Percentiles rank a stretch among this genome's conserved stretches.
These are phyloP conservation scores for Chironex yamaguchii DNA, from an alignment of 30 jellyfish, hydroid and myxozoan genomes.

Conservation along the genomic window DNA sequence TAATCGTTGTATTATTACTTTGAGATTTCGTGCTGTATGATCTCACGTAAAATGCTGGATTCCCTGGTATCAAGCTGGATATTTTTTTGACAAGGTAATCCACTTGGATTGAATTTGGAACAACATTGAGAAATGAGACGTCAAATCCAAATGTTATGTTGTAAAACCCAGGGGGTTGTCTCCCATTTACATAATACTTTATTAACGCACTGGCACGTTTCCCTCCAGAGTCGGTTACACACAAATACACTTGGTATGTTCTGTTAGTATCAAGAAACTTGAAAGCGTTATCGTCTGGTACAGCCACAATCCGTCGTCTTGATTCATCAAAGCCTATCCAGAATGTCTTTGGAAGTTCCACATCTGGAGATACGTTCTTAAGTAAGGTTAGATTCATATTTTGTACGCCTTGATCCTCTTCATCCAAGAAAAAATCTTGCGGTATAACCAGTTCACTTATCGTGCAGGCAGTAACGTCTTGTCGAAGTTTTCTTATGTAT, in stretches of 20 bases:
- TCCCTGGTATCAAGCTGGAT: background rate
- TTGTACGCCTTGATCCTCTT: slow-evolving; percentile 58
- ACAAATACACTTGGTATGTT: background rate
- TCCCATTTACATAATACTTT: background rate
- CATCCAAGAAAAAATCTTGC: slow-evolving; percentile 40
- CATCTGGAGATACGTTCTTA: background rate
- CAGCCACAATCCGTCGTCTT: slow-evolving; percentile 8
- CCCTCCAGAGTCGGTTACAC: slow-evolving; percentile 35
- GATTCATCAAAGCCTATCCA: slow-evolving; percentile 48
- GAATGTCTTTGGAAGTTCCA: background rate
- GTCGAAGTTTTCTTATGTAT: no score
- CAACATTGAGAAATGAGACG: no score
- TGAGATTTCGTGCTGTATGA: background rate
- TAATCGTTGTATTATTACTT: background rate
- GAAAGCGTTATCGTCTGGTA: slow-evolving; percentile 2
- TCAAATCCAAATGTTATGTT: slow-evolving; percentile 35
- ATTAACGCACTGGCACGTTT: slow-evolving; percentile 7
- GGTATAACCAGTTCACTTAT: slow-evolving; percentile 24
- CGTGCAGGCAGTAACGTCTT: no score
- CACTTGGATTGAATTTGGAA: no score
- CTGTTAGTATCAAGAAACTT: background rate
- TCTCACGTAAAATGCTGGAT: background rate
- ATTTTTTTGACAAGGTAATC: background rate
- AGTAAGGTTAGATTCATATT: slow-evolving; percentile 14
- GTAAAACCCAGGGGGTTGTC: background rate